Percentiles rank a stretch among this genome's conserved stretches.
These are phyloP conservation scores for Tuta absoluta DNA, from an alignment of 2,888 invertebrate genomes.

Conservation along the genomic window DNA sequence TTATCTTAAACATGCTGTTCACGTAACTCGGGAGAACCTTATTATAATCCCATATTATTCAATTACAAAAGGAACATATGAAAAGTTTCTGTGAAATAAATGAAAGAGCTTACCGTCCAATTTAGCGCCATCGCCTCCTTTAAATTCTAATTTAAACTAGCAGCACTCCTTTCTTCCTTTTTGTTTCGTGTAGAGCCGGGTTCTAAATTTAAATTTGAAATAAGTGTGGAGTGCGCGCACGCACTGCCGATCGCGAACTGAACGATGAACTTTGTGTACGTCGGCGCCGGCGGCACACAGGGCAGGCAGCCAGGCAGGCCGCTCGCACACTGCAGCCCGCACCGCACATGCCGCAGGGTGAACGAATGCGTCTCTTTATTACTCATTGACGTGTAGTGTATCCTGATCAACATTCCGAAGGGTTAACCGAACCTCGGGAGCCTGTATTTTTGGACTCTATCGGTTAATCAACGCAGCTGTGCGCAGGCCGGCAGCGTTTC, in stretches of 20 bases:
- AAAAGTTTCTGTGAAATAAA: conserved; percentile 28
- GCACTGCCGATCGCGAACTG: conserved; percentile 63
- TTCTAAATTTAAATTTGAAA: conserved; percentile 43
- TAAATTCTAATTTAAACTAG: conserved; percentile 67
- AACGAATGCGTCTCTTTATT: conserved; percentile 54
- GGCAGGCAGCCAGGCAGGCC: conserved; percentile 27
- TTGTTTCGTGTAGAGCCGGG: conserved; percentile 46
- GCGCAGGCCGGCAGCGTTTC: conserved; percentile 5
- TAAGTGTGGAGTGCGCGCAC: conserved; percentile 50
- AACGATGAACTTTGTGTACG: conserved; percentile 58
- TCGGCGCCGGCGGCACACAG: conserved; percentile 42
- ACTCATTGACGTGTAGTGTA: conserved; percentile 43
- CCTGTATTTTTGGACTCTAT: conserved; percentile 61
- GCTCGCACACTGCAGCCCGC: conserved; percentile 36
- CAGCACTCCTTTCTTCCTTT: conserved; percentile 64
- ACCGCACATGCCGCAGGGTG: conserved; percentile 40
- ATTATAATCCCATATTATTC: conserved; percentile 31
- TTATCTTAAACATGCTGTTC: conserved; percentile 31
- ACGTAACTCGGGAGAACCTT: conserved; percentile 32
- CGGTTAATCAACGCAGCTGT: conserved; percentile 49
- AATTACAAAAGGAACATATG: conserved; percentile 17
- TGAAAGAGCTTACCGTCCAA: conserved; percentile 58
- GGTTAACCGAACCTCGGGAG: conserved; percentile 50
- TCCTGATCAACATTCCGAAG: conserved; percentile 61
- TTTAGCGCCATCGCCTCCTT: conserved; percentile 61